These are phyloP conservation scores for Lepus townsendii DNA, from an alignment of 2,797 vertebrate species.

Conservation along the genomic window DNA sequence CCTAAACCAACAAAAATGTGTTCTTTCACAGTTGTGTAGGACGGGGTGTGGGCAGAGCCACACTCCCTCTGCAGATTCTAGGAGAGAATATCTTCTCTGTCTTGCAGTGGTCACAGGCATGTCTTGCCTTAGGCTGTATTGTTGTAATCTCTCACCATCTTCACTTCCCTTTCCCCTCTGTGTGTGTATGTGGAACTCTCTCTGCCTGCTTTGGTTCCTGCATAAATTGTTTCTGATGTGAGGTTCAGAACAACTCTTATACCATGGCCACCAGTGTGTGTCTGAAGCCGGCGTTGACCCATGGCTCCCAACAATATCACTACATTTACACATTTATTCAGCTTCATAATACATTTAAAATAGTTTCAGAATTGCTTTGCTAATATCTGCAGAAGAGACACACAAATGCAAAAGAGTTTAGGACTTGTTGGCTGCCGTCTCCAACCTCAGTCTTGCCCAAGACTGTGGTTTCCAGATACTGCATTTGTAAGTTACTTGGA, in stretches of 20 bases:
- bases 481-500: background rate
- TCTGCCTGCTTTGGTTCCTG: background rate
- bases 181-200: background rate
- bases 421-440: background rate
- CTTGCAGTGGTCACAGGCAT: background rate
- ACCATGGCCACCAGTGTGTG: background rate
- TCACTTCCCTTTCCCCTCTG: background rate
- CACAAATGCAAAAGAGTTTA: background rate
- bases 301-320: background rate
- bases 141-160: background rate
- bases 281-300: background rate
- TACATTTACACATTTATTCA: background rate
- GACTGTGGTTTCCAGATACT: background rate
- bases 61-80: background rate
- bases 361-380: background rate
- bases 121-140: background rate
- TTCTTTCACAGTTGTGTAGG: background rate
- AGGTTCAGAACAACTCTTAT: background rate
- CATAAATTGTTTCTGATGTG: background rate
- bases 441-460: background rate
- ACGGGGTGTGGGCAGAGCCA: background rate
- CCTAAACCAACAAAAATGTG: background rate
- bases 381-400: slow-evolving; percentile 3
- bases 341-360: background rate
- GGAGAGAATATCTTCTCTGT: background rate